These are phyloP conservation scores for Pavo muticus DNA, from an alignment of 2,113 vertebrate species.

Conservation along the genomic window DNA sequence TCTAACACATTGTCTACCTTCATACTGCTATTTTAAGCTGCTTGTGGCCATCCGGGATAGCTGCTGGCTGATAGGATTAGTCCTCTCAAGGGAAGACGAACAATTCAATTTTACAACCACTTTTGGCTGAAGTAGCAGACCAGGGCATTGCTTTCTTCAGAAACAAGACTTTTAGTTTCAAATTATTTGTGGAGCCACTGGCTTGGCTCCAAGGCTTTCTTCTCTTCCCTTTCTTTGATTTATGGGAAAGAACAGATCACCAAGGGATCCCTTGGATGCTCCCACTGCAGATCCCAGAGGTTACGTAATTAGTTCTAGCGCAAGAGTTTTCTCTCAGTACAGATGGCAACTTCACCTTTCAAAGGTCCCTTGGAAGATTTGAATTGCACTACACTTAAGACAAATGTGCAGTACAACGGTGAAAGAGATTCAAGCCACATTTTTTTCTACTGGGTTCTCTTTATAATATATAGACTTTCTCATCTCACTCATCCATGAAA, in stretches of 20 bases:
- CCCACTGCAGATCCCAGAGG: not conserved
- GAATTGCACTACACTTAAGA: not conserved
- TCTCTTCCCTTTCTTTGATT: conserved; percentile 3
- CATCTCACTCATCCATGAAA: not conserved
- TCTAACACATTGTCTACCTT: conserved; percentile 24
- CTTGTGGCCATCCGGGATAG: conserved; percentile 19
- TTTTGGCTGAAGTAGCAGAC: conserved; percentile 40
- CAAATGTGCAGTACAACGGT: not conserved
- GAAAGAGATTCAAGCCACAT: not conserved
- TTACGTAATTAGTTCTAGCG: not conserved
- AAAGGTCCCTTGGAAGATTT: not conserved
- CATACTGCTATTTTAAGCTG: conserved; percentile 22
- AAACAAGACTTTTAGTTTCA: conserved; percentile 17
- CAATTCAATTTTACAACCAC: conserved; percentile 47
- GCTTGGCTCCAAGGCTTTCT: conserved; percentile 12
- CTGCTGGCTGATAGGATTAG: conserved; percentile 25
- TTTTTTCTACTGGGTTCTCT: not conserved
- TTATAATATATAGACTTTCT: not conserved
- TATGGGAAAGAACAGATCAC: not conserved
- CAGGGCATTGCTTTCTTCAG: not conserved
- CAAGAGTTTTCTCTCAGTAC: not conserved
- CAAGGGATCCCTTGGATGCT: conserved; percentile 3
- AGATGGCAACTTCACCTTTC: not conserved
- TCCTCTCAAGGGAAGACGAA: conserved; percentile 10
- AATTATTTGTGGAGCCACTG: not conserved